Base-by-base conservation (phyloP, 2,888 invertebrate species). In the Lasioglossum pauxillum region DNA sequence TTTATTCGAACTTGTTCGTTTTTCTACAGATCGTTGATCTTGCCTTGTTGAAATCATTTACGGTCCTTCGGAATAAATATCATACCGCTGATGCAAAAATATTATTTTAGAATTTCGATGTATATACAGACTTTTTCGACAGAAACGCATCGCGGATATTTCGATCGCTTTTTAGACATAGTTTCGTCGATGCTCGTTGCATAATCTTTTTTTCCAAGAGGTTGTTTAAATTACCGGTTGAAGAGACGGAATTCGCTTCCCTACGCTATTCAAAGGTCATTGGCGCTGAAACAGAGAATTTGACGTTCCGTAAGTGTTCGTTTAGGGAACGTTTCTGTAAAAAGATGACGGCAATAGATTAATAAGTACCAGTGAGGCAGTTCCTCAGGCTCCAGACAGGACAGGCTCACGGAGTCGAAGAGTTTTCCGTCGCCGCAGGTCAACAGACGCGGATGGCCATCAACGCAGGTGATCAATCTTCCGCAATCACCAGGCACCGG, bases 401-500 rank as follows among this genome's bases (percentile, higher is more conserved):
- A 97, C 72, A 98, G 96, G 92, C 97, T 97, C 89, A 97, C 96
- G 93, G 98, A 98, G 92, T 98, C 98, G 93, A 99, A 98, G 76
- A 98, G 97, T 95, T 98, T 98, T 93, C 97, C 98, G 91, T 98
- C 98, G 8, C 97, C 98, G 94, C 99, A 99, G 83, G 97, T 97
- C 93, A 98, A 98, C 89, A 99, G 96, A 85, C 99, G 97, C 5
- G 99, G 99, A 95, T 97, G 97, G 44, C 98, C 98, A 92, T 98
- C 98, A 69, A 99, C 98, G 95, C 99, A 99, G 85, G 98, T 98
- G 95, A 99, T 98, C 89, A 98, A 96, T 84, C 97, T 97, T 94
- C 97, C 97, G 94, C 98, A 98, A 95, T 98, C 98, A 27, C 98
- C 98, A 72, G 98, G 97, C 19, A 98, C 98, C 5, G 98, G 96